Conservation (phyloP, 2,888 invertebrate species). For the Clivina fossor region DNA sequence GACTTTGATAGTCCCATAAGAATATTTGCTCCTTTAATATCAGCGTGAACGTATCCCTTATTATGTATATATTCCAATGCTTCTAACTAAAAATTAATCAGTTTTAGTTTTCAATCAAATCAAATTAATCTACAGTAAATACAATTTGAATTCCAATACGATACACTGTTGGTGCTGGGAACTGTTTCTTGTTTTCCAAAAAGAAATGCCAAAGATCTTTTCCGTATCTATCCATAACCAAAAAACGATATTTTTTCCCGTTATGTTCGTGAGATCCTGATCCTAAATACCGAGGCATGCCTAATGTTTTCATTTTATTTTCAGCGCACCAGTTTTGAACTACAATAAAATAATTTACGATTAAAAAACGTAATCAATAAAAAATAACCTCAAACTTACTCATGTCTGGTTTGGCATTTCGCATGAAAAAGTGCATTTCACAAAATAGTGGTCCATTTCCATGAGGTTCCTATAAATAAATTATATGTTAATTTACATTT, state of each 20-base stretch:
- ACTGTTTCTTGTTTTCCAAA: constrained; percentile 63
- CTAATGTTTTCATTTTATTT: constrained; percentile 70
- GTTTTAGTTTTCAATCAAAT: constrained; percentile 1
- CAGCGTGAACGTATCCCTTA: constrained; percentile 90
- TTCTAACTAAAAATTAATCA: constrained; percentile 66
- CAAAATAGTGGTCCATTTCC: constrained; percentile 93
- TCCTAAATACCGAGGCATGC: constrained; percentile 82
- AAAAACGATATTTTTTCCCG: constrained; percentile 80
- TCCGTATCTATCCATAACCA: constrained; percentile 88
- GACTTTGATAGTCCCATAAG: constrained; percentile 70
- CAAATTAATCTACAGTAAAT: too few relatives aligned
- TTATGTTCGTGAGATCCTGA: constrained; percentile 81
- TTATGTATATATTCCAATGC: constrained; percentile 90
- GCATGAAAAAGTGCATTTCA: constrained; percentile 88
- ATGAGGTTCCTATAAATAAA: constrained; percentile 73
- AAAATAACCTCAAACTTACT: constrained; percentile 56
- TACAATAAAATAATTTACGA: constrained; percentile 51
- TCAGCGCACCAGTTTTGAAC: constrained; percentile 70
- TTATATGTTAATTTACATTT: constrained; percentile 23
- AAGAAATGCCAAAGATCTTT: constrained; percentile 81
- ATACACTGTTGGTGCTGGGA: constrained; percentile 75
- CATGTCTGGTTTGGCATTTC: constrained; percentile 70
- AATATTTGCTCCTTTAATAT: constrained; percentile 94
- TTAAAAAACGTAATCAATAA: constrained; percentile 25
- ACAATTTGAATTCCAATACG: constrained; percentile 84